These are phyloP conservation scores for Drosophila dunni DNA, from an alignment of 1,140 invertebrate species.

Conservation along the genomic window DNA sequence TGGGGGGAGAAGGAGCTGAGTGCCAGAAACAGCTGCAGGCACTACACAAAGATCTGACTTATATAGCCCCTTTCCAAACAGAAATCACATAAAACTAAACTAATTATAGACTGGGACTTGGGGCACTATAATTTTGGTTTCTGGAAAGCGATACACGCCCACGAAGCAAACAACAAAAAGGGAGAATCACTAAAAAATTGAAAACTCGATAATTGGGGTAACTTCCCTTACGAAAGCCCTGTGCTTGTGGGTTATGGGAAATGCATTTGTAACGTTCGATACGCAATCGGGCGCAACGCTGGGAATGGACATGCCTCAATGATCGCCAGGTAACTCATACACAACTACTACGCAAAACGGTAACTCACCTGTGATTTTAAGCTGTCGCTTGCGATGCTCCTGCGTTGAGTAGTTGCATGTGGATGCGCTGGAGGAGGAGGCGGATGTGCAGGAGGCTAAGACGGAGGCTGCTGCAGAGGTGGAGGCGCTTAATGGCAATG, in stretches of 20 bases:
- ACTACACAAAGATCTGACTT: constrained; percentile 12
- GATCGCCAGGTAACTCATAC: neutral
- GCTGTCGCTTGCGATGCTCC: constrained; percentile 72
- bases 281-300: constrained; percentile 69
- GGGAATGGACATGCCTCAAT: constrained; percentile 60
- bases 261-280: constrained; percentile 39
- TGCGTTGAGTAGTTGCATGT: constrained; percentile 17
- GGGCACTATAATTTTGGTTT: constrained; percentile 61
- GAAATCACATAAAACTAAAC: constrained; percentile 45
- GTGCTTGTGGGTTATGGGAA: constrained; percentile 40
- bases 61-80: constrained; percentile 4
- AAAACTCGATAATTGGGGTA: neutral
- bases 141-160: constrained; percentile 50
- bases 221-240: neutral
- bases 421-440: too few species aligned
- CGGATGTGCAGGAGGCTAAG: neutral
- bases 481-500: constrained; percentile 48
- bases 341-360: neutral
- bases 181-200: neutral
- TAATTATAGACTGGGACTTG: constrained; percentile 38
- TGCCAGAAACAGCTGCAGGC: constrained; percentile 46
- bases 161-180: constrained; percentile 28
- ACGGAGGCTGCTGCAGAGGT: constrained; percentile 41
- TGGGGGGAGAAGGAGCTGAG: neutral
- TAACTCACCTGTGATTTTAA: constrained; percentile 84